A percentile compares a stretch with the other conserved stretches of the same genome.
Evolutionary conservation across 1,140 invertebrate species (phyloP).

Genomic region (Drosophila dunni): DNA sequence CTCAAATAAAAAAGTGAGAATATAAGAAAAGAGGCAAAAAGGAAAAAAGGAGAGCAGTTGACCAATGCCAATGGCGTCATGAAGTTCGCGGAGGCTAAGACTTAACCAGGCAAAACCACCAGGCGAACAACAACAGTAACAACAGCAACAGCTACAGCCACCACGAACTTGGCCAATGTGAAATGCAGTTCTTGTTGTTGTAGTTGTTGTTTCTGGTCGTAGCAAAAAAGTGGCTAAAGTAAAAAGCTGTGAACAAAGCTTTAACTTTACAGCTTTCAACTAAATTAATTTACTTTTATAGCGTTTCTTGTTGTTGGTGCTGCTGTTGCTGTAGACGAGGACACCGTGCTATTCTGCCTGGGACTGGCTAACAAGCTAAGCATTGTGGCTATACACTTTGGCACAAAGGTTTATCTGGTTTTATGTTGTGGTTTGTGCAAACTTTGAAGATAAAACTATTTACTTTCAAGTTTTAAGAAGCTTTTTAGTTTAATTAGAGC

Average conservation of each 20-base stretch:
- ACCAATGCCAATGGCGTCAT: slow-evolving; percentile 51
- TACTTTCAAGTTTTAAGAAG: not conserved
- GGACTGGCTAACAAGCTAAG: slow-evolving; percentile 33
- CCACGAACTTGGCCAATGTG: slow-evolving; percentile 4
- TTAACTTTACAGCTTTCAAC: slow-evolving; percentile 84
- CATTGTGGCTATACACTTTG: slow-evolving; percentile 25
- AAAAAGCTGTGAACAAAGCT: slow-evolving; percentile 75
- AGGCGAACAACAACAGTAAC: not conserved
- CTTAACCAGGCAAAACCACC: slow-evolving; percentile 34
- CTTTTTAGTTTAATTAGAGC: not conserved
- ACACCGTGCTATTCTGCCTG: slow-evolving; percentile 22
- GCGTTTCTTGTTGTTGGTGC: slow-evolving; percentile 17
- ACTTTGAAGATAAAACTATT: not conserved
- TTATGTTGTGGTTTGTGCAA: slow-evolving; percentile 1
- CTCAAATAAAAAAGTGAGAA: too few species aligned
- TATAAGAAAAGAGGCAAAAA: not conserved
- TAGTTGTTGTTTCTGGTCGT: not conserved
- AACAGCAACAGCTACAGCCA: not conserved
- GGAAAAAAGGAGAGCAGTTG: slow-evolving; percentile 3
- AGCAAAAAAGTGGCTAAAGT: slow-evolving; percentile 40
- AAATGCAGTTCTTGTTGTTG: not conserved
- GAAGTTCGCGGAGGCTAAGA: slow-evolving; percentile 48
- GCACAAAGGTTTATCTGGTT: not conserved
- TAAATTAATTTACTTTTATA: slow-evolving; percentile 84
- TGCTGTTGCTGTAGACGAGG: slow-evolving; percentile 8